phyloP scores from a whole-genome alignment of 1,140 invertebrate genomes.

The Dryas iulia region DNA sequence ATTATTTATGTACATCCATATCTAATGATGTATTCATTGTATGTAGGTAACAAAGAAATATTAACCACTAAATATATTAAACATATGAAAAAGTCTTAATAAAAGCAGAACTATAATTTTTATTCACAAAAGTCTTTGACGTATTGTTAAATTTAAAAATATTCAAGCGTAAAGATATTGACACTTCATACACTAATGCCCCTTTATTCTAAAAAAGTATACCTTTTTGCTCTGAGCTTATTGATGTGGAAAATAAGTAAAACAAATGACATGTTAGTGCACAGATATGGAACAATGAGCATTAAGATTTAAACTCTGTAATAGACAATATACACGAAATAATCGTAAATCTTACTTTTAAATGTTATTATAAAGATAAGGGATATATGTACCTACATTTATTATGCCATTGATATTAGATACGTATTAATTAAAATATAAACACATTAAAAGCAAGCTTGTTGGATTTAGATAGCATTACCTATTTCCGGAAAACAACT shows the following conservation, averaged over 20 bases:
- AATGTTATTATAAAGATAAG: too few relatives aligned
- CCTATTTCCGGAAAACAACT: background rate
- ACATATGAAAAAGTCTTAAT: too few relatives aligned
- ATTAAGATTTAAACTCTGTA: conserved; percentile 15
- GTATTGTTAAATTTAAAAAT: background rate
- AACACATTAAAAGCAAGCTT: background rate
- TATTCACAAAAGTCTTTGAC: background rate
- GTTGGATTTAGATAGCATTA: background rate
- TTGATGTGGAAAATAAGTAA: conserved; percentile 8
- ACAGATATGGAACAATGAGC: conserved; percentile 14
- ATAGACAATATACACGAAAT: background rate
- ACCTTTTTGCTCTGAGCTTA: conserved; percentile 8
- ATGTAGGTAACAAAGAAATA: too few relatives aligned
- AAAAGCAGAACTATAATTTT: background rate
- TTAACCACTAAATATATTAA: too few relatives aligned
- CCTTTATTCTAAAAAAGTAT: background rate
- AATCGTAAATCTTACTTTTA: background rate
- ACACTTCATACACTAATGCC: background rate
- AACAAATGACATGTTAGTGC: background rate
- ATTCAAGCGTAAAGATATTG: background rate
- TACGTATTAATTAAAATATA: too few relatives aligned
- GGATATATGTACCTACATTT: too few relatives aligned
- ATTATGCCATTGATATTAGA: too few relatives aligned
- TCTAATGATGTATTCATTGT: too few relatives aligned
- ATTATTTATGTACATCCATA: too few relatives aligned